Percentiles rank a stretch among this genome's conserved stretches.
These are phyloP conservation scores for Azorinus chamasolen DNA, from an alignment of 2,888 invertebrate species.

Conservation along the genomic window DNA sequence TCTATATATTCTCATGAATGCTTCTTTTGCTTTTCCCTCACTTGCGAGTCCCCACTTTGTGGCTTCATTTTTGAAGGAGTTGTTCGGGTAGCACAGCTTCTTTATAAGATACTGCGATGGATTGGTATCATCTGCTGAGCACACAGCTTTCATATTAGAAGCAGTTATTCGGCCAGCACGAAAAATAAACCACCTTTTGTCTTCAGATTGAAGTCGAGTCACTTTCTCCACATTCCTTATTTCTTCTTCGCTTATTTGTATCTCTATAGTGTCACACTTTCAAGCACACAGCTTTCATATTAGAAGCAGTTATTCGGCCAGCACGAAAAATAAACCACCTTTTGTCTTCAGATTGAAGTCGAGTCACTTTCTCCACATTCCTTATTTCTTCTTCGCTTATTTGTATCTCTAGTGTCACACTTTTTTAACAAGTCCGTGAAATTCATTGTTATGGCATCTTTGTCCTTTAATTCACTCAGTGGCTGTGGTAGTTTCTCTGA, in stretches of 20 bases:
- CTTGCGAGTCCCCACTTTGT: conserved; percentile 54
- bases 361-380: too few relatives aligned
- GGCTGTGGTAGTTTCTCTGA: conserved; percentile 18
- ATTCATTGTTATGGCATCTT: background rate
- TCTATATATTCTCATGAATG: conserved; percentile 20
- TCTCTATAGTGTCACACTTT: too few relatives aligned
- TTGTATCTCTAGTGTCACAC: conserved; percentile 15
- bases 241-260: too few relatives aligned
- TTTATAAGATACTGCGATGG: conserved; percentile 36
- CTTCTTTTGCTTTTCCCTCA: conserved; percentile 19
- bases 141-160: conserved; percentile 31
- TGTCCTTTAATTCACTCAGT: conserved; percentile 12
- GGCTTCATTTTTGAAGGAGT: conserved; percentile 28
- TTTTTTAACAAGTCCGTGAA: conserved; percentile 7
- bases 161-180: conserved; percentile 48
- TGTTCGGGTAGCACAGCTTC: conserved; percentile 49
- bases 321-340: conserved; percentile 12
- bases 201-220: too few relatives aligned
- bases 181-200: conserved; percentile 32
- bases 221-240: too few relatives aligned
- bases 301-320: conserved; percentile 29
- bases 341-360: conserved; percentile 4
- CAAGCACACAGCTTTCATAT: conserved; percentile 6
- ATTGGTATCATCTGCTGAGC: conserved; percentile 19
- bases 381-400: too few relatives aligned